Evolutionary conservation across 2,888 invertebrate genomes (phyloP), one percentile per base, ranked within the genome.

Genomic region (Abscondita cerata): DNA sequence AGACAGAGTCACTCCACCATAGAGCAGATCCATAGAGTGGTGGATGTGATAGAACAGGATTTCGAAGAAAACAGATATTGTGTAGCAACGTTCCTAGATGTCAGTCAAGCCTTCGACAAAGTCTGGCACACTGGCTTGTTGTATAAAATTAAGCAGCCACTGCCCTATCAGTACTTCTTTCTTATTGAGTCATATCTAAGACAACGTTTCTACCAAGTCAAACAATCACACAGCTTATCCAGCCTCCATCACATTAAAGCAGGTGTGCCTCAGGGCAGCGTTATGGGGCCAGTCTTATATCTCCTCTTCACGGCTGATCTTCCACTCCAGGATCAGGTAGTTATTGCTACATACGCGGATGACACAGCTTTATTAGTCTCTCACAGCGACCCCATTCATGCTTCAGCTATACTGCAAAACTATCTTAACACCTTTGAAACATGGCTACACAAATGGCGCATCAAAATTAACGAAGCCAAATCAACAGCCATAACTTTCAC

Each of bases 401-500:
- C 50, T 12, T 20, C 50, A 6, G 12, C n/a, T 2, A 41, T 2
- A 8, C 19, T 18, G 16, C 52, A 41, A 8, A 13, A 41, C 16
- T 6, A 16, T 13, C 4, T 41, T 2, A 41, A 52, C 15, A 51
- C 33, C 1, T 11, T 51, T 1, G 33, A 51, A 34, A 19, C 31
- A 47, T 38, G 38, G 52, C 12, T 41, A 4, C 8, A 8, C 3
- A 40, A n/a, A 41, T 41, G 41, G 41, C 13, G 16, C 13, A 41
- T 41, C 2, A 41, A 41, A 13, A 13, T 8, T 8, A 62, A 57
- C 9, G 52, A 57, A 52, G 48, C 13, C 9, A 61, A 62, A 47
- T 53, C 53, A 1, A 50, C 53, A 33, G 48, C 47, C 9, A 13
- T 38, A 8, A 38, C 38, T 3, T 38, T 38, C 13, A 38, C 38